These are phyloP conservation scores for Pelobates fuscus DNA, from an alignment of 2,113 vertebrate species.

Conservation along the genomic window DNA sequence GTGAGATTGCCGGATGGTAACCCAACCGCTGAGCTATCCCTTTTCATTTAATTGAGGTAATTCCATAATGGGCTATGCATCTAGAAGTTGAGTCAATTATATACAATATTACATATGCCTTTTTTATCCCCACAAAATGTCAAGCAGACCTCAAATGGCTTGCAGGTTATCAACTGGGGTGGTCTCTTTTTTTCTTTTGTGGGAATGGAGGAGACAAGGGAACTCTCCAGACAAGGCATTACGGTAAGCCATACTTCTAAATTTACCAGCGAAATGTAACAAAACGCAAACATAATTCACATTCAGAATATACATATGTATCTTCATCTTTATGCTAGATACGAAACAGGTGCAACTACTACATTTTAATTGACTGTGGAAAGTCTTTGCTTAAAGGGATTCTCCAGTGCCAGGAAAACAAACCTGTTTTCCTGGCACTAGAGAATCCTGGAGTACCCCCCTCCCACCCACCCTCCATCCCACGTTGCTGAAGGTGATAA, in stretches of 20 bases:
- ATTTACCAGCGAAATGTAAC: background rate
- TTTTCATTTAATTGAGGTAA: slow-evolving; percentile 37
- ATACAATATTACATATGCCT: slow-evolving; percentile 9
- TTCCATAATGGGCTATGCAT: slow-evolving; percentile 20
- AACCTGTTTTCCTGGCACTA: no score
- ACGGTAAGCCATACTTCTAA: background rate
- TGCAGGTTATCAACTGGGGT: slow-evolving; percentile 36
- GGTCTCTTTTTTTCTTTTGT: slow-evolving; percentile 26
- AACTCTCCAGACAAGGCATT: slow-evolving; percentile 3
- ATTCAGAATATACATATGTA: no score
- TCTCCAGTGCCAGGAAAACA: no score
- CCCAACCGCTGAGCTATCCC: slow-evolving; percentile 5
- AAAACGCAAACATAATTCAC: no score
- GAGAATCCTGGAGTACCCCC: no score
- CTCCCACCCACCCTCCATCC: no score
- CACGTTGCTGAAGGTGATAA: no score
- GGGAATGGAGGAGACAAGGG: background rate
- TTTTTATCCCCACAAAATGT: slow-evolving; percentile 26
- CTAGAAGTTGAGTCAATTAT: slow-evolving; percentile 18
- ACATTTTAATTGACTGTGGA: no score
- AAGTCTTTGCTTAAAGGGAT: no score
- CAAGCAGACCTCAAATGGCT: slow-evolving; percentile 37
- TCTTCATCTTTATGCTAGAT: no score
- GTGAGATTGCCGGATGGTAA: slow-evolving; percentile 13
- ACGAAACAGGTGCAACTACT: no score